Evolutionary conservation across 2,888 invertebrate species (phyloP).

Genomic region (Nomada flava): DNA sequence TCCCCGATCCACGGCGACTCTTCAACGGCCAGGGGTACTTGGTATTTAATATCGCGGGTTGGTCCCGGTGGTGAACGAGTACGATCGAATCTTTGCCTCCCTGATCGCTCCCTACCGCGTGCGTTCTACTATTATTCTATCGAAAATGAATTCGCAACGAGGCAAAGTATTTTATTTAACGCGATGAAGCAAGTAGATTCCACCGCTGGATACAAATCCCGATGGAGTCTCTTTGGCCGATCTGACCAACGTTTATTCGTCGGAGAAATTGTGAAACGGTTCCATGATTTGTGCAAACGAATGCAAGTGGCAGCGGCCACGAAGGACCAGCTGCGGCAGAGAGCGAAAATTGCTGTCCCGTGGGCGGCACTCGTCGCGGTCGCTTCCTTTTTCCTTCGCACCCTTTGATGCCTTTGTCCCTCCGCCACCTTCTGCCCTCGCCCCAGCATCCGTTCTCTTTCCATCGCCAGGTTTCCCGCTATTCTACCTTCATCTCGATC

Average conservation of each 20-base stretch:
- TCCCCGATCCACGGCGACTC: constrained; percentile 9
- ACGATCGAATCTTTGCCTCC: neutral
- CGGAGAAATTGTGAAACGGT: constrained; percentile 43
- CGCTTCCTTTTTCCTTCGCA: constrained; percentile 51
- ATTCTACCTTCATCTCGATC: constrained; percentile 6
- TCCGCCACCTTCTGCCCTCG: constrained; percentile 32
- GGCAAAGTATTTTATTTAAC: neutral
- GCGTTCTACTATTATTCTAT: too few relatives aligned
- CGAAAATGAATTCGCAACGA: too few relatives aligned
- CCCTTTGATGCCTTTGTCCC: constrained; percentile 64
- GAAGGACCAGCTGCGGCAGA: constrained; percentile 55
- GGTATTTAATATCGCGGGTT: neutral
- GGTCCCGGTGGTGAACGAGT: neutral
- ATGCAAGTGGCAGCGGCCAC: constrained; percentile 51
- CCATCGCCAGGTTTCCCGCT: neutral
- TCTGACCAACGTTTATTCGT: constrained; percentile 54
- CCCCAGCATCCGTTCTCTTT: neutral
- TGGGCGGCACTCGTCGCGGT: constrained; percentile 25
- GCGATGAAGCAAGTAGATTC: neutral
- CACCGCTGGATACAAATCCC: constrained; percentile 11
- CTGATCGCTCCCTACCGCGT: too few relatives aligned
- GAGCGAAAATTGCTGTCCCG: constrained; percentile 71
- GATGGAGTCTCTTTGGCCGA: constrained; percentile 23
- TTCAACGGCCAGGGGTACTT: neutral
- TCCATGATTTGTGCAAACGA: constrained; percentile 60